phyloP scores from a whole-genome alignment of 2,797 vertebrate genomes.

The Tarsius wallacei region DNA sequence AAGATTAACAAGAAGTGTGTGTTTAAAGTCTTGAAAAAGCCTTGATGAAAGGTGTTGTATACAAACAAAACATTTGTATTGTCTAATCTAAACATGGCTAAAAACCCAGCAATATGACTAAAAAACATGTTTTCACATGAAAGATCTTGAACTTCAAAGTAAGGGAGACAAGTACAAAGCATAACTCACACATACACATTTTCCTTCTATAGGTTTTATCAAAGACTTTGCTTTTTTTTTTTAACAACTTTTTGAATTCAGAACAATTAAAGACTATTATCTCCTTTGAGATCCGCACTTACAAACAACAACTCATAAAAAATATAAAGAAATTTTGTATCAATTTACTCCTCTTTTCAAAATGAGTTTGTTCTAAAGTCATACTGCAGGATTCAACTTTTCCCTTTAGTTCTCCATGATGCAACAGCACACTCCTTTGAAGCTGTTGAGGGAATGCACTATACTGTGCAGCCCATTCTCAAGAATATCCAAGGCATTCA shows the following conservation, averaged over 20 bases:
- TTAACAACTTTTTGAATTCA: neutral
- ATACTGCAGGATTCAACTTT: neutral
- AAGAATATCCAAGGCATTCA: neutral
- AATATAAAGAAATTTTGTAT: too few relatives aligned
- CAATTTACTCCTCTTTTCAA: too few relatives aligned
- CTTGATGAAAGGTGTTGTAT: slow-evolving; percentile 3
- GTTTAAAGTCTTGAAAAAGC: neutral
- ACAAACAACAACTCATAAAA: too few relatives aligned
- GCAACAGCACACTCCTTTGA: neutral
- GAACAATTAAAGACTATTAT: neutral
- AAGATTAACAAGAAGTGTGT: neutral
- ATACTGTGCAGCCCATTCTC: neutral
- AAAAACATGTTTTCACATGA: neutral
- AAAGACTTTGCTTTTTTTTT: neutral
- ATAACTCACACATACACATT: neutral
- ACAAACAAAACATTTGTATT: slow-evolving; percentile 30
- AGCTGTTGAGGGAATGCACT: neutral
- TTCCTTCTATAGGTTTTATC: slow-evolving; percentile 17
- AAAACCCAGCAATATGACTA: slow-evolving; percentile 15
- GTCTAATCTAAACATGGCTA: neutral
- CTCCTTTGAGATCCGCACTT: too few relatives aligned
- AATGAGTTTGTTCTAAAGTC: neutral
- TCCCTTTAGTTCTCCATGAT: neutral
- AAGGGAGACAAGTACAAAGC: neutral
- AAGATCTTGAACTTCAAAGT: slow-evolving; percentile 59